phyloP scores from a whole-genome alignment of 35 echinoderm and acorn worm genomes.

The Nesometra sesokonis region DNA sequence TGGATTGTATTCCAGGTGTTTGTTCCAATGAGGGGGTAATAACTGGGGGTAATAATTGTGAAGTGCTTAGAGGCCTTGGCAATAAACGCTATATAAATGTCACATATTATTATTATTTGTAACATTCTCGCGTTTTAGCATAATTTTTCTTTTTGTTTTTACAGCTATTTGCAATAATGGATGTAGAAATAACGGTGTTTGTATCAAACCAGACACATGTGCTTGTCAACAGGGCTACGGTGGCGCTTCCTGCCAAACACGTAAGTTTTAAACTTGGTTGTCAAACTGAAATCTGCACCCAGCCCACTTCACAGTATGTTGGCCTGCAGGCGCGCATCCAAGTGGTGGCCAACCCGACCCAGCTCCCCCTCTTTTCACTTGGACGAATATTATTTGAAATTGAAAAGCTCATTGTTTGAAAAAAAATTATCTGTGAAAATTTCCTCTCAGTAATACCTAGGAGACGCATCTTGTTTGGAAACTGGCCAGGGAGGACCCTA shows the following conservation, averaged over 20 bases:
- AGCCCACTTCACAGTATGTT: not conserved
- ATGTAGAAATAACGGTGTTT: constrained; percentile 84
- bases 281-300: not conserved
- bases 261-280: constrained; percentile 34
- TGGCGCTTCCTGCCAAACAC: constrained; percentile 69
- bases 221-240: constrained; percentile 55
- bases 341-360: not conserved
- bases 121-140: too few species aligned
- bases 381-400: too few species aligned
- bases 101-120: too few species aligned
- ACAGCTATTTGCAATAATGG: constrained; percentile 73
- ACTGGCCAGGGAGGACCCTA: too few species aligned
- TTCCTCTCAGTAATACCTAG: not conserved
- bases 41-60: too few species aligned
- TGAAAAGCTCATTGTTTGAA: too few species aligned
- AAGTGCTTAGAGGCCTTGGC: too few species aligned
- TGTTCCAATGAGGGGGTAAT: too few species aligned
- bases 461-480: too few species aligned
- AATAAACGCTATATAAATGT: not conserved
- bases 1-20: too few species aligned
- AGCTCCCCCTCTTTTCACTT: too few species aligned
- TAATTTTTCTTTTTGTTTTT: not conserved
- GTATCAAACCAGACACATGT: constrained; percentile 76
- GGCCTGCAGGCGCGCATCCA: not conserved
- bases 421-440: not conserved